Evolutionary conservation across 2,888 invertebrate species (phyloP).

Genomic region (Pyrgus malvae): DNA sequence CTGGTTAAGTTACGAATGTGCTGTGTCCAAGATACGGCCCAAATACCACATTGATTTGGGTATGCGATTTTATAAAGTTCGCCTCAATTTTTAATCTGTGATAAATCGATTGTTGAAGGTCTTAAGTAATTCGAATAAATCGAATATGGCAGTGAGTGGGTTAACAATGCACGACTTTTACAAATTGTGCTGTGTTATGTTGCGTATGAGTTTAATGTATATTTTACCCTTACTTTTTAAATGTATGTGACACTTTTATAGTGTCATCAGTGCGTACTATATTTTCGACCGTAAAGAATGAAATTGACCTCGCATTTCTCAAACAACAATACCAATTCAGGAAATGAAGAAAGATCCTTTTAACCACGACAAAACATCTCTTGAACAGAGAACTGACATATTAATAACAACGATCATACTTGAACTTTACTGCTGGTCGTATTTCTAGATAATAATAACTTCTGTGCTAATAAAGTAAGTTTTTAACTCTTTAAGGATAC

Average conservation of each 20-base stretch:
- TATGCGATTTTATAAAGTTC: conserved; percentile 15
- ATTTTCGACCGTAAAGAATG: too few species aligned
- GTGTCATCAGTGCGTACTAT: not conserved
- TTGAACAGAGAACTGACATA: not conserved
- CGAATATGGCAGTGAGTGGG: not conserved
- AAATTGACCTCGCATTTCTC: not conserved
- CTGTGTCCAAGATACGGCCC: conserved; percentile 8
- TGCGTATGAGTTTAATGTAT: too few species aligned
- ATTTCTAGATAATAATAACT: conserved; percentile 2
- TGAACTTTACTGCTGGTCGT: conserved; percentile 2
- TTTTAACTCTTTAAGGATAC: too few species aligned
- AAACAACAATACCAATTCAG: not conserved
- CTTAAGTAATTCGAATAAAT: not conserved
- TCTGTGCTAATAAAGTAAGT: not conserved
- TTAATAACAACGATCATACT: not conserved
- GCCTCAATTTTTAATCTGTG: conserved; percentile 11
- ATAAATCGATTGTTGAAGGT: conserved; percentile 10
- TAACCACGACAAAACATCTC: not conserved
- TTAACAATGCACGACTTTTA: not conserved
- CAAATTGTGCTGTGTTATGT: not conserved
- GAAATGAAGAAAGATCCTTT: conserved; percentile 9
- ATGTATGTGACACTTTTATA: not conserved
- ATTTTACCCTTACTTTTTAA: not conserved
- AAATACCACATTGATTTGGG: conserved; percentile 19
- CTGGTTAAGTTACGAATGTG: conserved; percentile 8